Evolutionary conservation across 2,888 invertebrate species (phyloP), one percentile per base, ranked within the genome.

Genomic region (Hymenopus coronatus): DNA sequence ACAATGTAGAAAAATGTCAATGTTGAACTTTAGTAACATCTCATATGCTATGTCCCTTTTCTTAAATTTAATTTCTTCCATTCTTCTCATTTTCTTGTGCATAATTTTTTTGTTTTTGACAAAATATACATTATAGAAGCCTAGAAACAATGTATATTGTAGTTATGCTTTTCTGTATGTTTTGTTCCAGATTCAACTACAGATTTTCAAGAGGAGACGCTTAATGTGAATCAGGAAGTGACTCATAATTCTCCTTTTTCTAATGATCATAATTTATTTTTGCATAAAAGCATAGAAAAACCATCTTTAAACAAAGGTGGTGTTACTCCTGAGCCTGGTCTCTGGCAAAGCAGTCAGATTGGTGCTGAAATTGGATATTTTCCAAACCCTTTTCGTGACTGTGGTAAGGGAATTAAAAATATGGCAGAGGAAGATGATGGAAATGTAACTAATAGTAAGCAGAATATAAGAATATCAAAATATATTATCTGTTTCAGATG

Each of bases 141-240:
- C 20, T 70, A 3, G 20, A 70, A 25, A 70, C 20, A 4, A 70
- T 4, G 2, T 1, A 6, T 20, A 70, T 20, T 70, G 20, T 25
- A 70, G 1, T 70, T 70, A 20, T 70, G 20, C 54, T 70, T 25
- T 20, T 70, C 20, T 70, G 3, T 20, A 70, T 3, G 20, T 70
- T 70, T 28, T 40, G 27, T 84, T 88, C 81, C 88, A 88, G 88
- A 88, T 86, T 54, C 88, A 27, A 82, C 88, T 6, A 28, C 88
- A 30, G 28, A 30, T 40, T 82, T 85, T 27, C 85, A 82, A 82
- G 88, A 88, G 54, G 85, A 85, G 28, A 20, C 30, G 82, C 85
- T 46, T 82, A 85, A 88, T 28, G 15, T 81, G 28, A 70, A 81
- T 70, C 87, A 87, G 20, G 87, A 87, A 30, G 81, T 28, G 14